phyloP scores from a whole-genome alignment of 2,113 vertebrate species.

The Prochilodus magdalenae region DNA sequence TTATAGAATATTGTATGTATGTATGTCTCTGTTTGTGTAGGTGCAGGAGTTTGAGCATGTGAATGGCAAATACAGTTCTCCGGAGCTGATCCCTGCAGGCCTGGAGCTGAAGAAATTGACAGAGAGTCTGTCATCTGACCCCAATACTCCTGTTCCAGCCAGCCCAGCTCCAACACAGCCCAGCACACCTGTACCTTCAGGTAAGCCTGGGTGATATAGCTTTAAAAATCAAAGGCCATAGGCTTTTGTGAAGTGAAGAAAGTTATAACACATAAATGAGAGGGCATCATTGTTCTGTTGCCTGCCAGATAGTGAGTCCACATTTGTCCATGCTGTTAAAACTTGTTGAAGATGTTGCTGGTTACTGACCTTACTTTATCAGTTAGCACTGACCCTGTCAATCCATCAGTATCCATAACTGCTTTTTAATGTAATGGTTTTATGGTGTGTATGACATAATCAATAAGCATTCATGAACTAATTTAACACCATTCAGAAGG shows the following conservation, averaged over 20 bases:
- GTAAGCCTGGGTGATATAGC: slow-evolving; percentile 64
- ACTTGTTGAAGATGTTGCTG: too few relatives aligned
- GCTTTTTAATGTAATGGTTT: too few relatives aligned
- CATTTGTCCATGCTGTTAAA: too few relatives aligned
- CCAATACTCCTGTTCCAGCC: slow-evolving; percentile 88
- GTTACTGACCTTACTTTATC: too few relatives aligned
- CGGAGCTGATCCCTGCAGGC: slow-evolving; percentile 87
- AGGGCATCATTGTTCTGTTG: too few relatives aligned
- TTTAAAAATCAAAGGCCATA: too few relatives aligned
- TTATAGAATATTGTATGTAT: background rate
- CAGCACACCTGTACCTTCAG: slow-evolving; percentile 76
- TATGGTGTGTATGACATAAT: too few relatives aligned
- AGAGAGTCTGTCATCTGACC: slow-evolving; percentile 88
- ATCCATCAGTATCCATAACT: background rate
- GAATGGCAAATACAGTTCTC: slow-evolving; percentile 96
- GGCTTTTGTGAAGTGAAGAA: too few relatives aligned
- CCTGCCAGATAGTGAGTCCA: too few relatives aligned
- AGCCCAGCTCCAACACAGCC: slow-evolving; percentile 84
- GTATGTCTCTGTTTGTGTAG: slow-evolving; percentile 64
- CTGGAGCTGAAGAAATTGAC: slow-evolving; percentile 85
- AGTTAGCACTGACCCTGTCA: background rate
- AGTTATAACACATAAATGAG: too few relatives aligned
- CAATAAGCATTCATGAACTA: too few relatives aligned
- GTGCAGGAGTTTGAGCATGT: slow-evolving; percentile 98
- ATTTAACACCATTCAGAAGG: too few relatives aligned